phyloP scores from a whole-genome alignment of 2,113 vertebrate species.

The Romanogobio albipinnatus region DNA sequence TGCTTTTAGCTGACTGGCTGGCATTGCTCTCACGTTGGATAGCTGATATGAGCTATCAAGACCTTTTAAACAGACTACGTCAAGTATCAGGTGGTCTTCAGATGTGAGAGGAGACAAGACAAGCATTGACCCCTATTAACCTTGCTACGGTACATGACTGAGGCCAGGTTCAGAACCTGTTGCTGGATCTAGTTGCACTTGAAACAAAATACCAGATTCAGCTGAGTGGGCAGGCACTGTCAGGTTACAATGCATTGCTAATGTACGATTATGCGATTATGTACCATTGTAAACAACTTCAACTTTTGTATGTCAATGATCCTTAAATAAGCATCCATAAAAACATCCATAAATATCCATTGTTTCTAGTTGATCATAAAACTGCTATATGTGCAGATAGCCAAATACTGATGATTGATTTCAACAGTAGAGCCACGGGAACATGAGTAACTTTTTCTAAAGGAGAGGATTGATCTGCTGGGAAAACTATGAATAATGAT shows the following conservation, averaged over 20 bases:
- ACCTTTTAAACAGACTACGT: constrained; percentile 46
- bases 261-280: background rate
- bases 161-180: constrained; percentile 28
- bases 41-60: constrained; percentile 57
- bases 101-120: constrained; percentile 57
- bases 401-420: no score
- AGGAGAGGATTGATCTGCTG: constrained; percentile 20
- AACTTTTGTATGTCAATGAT: background rate
- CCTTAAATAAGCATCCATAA: no score
- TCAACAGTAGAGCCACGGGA: no score
- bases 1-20: constrained; percentile 30
- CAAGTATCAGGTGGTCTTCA: constrained; percentile 63
- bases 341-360: no score
- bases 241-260: constrained; percentile 15
- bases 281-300: no score
- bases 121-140: constrained; percentile 53
- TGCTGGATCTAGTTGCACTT: constrained; percentile 56
- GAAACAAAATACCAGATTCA: constrained; percentile 45
- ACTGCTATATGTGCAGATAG: no score
- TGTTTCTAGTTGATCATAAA: no score
- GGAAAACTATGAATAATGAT: constrained; percentile 48
- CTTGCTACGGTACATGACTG: constrained; percentile 14
- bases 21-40: constrained; percentile 31
- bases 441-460: constrained; percentile 53
- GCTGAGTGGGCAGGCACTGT: background rate